Percentiles rank a stretch among this genome's conserved stretches.
Evolutionary conservation across 2,888 invertebrate species (phyloP).

Genomic region (Psylliodes chrysocephalus): DNA sequence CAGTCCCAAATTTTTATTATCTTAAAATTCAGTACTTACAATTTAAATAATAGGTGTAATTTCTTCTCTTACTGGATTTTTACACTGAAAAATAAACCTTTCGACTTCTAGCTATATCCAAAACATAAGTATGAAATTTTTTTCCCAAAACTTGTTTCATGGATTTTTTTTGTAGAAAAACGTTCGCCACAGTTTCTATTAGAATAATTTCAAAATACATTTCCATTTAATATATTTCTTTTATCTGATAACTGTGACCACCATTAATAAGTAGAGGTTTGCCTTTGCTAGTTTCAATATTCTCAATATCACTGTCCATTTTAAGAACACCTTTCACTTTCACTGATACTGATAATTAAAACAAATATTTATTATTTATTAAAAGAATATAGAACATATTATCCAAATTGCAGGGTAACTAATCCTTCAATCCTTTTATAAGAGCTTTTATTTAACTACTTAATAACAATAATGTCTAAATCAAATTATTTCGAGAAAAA

Average conservation of each 20-base stretch:
- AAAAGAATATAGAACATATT: too few relatives aligned
- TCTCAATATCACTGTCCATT: background rate
- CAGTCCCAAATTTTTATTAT: background rate
- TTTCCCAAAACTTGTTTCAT: background rate
- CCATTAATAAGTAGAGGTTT: background rate
- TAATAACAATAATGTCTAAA: too few relatives aligned
- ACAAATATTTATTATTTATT: too few relatives aligned
- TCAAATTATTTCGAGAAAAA: too few relatives aligned
- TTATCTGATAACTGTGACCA: background rate
- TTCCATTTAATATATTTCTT: background rate
- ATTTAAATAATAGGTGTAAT: too few relatives aligned
- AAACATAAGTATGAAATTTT: background rate
- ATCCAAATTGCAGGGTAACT: too few relatives aligned
- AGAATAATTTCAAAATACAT: background rate
- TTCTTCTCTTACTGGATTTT: too few relatives aligned
- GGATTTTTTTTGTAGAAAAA: background rate
- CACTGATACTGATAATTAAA: too few relatives aligned
- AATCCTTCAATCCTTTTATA: too few relatives aligned
- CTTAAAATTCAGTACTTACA: background rate
- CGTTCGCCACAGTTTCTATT: background rate
- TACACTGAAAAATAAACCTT: too few relatives aligned
- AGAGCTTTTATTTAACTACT: too few relatives aligned
- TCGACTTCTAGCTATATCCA: background rate
- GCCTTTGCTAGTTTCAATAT: background rate
- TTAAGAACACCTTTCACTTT: too few relatives aligned